Evolutionary conservation across 2,113 vertebrate genomes (phyloP), one percentile per base, ranked within the genome.

Genomic region (Mustela nigripes): DNA sequence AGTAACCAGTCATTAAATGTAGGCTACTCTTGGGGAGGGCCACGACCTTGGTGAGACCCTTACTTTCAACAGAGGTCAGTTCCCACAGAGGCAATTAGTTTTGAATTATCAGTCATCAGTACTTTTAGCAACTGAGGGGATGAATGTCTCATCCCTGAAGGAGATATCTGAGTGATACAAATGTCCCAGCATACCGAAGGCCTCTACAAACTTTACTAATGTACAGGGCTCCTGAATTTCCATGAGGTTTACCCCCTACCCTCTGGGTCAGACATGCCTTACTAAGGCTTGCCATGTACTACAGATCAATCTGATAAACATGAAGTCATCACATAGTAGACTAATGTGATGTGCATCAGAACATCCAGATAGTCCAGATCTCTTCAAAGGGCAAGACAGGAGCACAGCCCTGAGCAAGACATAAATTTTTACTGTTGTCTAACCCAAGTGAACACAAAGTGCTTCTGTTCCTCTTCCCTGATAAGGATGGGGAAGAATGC

Each of bases 1-100:
- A 28, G 14, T 69, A 31, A 83, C 39, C 11, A 65, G n/a, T 78
- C 53, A 58, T 79, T 60, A 87, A 21, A 81, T 39, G 39, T 56
- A 71, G 71, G 7, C 48, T 56, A 42, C 21, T 56, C 58, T 12
- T 7, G 19, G 2, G 28, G n/a, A 33, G n/a, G 42, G 18, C 48
- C 58, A 69, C 14, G 11, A 31, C 58, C 45, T 96, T 88, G 8
- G 11, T 24, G 48, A 89, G 80, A 71, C 7, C 78, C 31, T 36
- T 86, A 53, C 79, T 96, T 92, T 87, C 21, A 81, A 11, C 21
- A 96, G 42, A 86, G 36, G 36, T 76, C 89, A 95, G 50, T 65
- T 79, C 19, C 53, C 65, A 93, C 6, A 58, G 24, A 95, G 42
- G 31, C 18, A 71, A 80, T 95, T 69, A 42, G 45, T 94, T 94